phyloP scores from a whole-genome alignment of 2,797 vertebrate species.

The Danio jaintianensis region DNA sequence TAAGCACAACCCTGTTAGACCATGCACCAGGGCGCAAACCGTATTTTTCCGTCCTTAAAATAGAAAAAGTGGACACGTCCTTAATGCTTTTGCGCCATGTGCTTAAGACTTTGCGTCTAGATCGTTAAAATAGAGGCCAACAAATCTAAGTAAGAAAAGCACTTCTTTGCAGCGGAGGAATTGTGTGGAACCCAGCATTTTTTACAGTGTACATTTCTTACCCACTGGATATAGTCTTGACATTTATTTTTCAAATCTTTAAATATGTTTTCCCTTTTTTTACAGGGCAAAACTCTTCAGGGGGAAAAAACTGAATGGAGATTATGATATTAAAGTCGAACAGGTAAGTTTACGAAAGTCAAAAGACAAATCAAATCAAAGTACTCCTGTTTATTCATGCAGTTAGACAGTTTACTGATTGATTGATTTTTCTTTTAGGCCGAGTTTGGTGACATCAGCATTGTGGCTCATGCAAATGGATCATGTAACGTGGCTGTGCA shows the following conservation, averaged over 20 bases:
- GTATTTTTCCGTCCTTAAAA: too few relatives aligned
- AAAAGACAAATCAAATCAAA: constrained; percentile 15
- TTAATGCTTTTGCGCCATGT: too few relatives aligned
- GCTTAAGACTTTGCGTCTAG: too few relatives aligned
- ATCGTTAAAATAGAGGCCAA: too few relatives aligned
- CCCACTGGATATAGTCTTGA: too few relatives aligned
- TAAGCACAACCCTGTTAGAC: too few relatives aligned
- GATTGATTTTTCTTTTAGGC: constrained; percentile 75
- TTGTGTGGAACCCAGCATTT: too few relatives aligned
- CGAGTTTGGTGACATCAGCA: constrained; percentile 94
- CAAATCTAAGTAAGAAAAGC: too few relatives aligned
- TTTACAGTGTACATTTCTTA: too few relatives aligned
- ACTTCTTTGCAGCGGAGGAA: too few relatives aligned
- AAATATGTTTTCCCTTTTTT: constrained; percentile 46
- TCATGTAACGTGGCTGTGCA: constrained; percentile 92
- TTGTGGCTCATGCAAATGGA: constrained; percentile 92
- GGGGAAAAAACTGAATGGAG: constrained; percentile 92
- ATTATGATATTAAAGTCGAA: constrained; percentile 95
- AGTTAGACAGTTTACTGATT: not conserved
- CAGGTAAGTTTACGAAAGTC: constrained; percentile 79
- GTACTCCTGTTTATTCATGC: not conserved
- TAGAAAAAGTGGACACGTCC: too few relatives aligned
- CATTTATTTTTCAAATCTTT: not conserved
- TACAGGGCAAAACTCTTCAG: constrained; percentile 91
- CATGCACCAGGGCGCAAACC: too few relatives aligned